Evolutionary conservation across 2,888 invertebrate species (phyloP).

Genomic region (Sminthurinus aureus): DNA sequence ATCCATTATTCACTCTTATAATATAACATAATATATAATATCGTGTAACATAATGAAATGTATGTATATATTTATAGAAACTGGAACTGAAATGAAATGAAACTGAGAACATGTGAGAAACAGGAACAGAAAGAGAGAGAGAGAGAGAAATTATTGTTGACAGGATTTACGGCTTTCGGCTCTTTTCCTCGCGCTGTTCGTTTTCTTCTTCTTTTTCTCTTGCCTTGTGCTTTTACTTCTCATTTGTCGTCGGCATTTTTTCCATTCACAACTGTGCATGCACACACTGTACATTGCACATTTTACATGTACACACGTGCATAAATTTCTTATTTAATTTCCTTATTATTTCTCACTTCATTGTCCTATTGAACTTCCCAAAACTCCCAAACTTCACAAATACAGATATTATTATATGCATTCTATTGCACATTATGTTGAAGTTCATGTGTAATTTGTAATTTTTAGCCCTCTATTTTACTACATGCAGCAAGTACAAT

Average conservation of each 20-base stretch:
- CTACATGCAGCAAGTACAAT: no score
- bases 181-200: neutral
- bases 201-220: neutral
- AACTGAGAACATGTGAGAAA: neutral
- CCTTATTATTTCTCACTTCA: neutral
- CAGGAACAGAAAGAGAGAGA: neutral
- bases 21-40: no score
- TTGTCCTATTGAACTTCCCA: neutral
- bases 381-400: neutral
- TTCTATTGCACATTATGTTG: no score
- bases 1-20: neutral
- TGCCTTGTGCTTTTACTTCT: neutral
- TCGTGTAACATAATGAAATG: no score
- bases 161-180: slow-evolving; percentile 1
- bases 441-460: no score
- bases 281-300: neutral
- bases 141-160: neutral
- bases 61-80: no score
- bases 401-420: no score
- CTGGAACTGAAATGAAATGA: no score
- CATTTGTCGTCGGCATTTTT: neutral
- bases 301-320: neutral
- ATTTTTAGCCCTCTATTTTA: no score
- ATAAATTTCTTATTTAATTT: slow-evolving; percentile 3
- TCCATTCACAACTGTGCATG: neutral